Base-by-base conservation (phyloP, 2,888 invertebrate species). In the Epistrophe eligans region DNA sequence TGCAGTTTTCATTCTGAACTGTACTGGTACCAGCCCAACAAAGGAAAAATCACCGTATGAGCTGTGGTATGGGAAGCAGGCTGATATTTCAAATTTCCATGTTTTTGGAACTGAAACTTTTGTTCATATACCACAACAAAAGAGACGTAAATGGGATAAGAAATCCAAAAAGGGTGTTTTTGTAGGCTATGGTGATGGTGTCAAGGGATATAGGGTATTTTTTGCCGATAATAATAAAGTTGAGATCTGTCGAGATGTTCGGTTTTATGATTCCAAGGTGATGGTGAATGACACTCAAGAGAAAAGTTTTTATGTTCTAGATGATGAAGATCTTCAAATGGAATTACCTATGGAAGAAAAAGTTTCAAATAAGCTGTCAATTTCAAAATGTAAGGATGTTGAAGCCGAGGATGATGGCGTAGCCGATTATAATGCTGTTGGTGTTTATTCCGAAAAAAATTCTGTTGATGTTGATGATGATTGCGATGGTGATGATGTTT, bases 31-130 rank as follows among this genome's bases (percentile, higher is more conserved):
- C 13, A 89, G 88, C 48, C 55, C 87, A 24, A 82, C 82, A 6
- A 71, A 87, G 19, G 66, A 80, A n/a, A 90, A 89, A 79, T 89
- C 90, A 62, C 90, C 91, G 38, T 90, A 83, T 85, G 90, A 91
- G 62, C 60, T 90, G n/a, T 90, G 88, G 88, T 77, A 79, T 87
- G 84, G 74, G 4, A 60, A 81, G 58, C 45, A 67, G n/a, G 77
- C 50, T 43, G 60, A 77, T 15, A 67, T 77, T 15, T 32, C 32
- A 19, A 73, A 77, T 55, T 60, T 88, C 19, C 88, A 89, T 58
- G 89, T 90, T 45, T 93, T 93, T 90, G 93, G 92, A 17, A 88
- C 89, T 17, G 72, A 89, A 77, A 90, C 90, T 13, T 90, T 90
- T 88, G 90, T 89, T n/a, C 91, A 92, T 77, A 88, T 85, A 55